Percentiles rank a stretch among this genome's conserved stretches.
These are phyloP conservation scores for Callipepla squamata DNA, from an alignment of 2,113 vertebrate species.

Conservation along the genomic window DNA sequence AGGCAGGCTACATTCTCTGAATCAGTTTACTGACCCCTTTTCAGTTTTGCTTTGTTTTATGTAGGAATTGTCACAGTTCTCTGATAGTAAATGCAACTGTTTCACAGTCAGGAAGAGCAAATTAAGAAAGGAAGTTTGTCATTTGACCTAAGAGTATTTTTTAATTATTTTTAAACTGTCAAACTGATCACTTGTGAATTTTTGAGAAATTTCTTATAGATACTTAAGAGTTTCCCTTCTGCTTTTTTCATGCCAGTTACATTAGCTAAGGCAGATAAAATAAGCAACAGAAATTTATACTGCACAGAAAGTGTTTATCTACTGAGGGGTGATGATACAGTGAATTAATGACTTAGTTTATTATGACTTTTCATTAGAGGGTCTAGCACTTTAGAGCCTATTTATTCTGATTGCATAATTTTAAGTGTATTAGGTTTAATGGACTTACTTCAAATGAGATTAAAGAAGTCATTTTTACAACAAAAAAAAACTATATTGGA, in stretches of 20 bases:
- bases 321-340: not conserved
- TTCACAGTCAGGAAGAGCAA: not conserved
- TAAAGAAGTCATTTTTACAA: not conserved
- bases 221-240: not conserved
- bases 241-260: not conserved
- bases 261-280: not conserved
- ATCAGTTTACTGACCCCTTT: not conserved
- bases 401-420: slow-evolving; percentile 27
- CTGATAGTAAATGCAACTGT: not conserved
- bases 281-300: not conserved
- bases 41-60: not conserved
- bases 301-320: not conserved
- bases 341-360: slow-evolving; percentile 37
- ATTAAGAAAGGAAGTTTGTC: not conserved
- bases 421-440: slow-evolving; percentile 42
- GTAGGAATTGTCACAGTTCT: not conserved
- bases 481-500: not conserved
- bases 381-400: not conserved
- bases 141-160: not conserved
- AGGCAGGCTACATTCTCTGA: not conserved
- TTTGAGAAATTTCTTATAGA: not conserved
- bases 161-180: not conserved
- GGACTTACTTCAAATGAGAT: slow-evolving; percentile 2
- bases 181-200: not conserved
- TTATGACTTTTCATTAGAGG: not conserved